Conservation (phyloP, 2,797 vertebrate genomes). For the Simalia tracyae region DNA sequence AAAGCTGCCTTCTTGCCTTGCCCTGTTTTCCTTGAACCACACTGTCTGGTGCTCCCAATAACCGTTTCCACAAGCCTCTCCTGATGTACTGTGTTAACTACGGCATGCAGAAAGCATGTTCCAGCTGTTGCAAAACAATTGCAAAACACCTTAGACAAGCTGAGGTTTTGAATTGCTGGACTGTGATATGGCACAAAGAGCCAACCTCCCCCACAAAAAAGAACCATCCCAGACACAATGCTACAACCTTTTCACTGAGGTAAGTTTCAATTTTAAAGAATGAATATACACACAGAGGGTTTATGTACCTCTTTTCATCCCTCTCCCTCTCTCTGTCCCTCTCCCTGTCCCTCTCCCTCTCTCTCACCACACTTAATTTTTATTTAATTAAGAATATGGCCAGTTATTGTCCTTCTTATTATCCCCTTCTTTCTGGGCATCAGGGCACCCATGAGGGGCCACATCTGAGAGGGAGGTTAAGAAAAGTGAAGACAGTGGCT, state of each 20-base stretch:
- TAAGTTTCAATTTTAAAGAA: not conserved
- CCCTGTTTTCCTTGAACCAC: not conserved
- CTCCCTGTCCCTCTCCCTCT: rapidly evolving
- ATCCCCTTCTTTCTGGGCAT: not conserved
- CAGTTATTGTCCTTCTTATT: not conserved
- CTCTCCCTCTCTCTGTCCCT: not conserved
- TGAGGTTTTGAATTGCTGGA: not conserved
- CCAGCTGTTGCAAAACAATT: not conserved
- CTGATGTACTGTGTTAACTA: not conserved
- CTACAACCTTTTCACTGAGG: not conserved
- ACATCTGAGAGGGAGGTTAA: not conserved
- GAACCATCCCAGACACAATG: not conserved
- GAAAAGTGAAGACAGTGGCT: not conserved
- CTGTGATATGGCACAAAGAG: not conserved
- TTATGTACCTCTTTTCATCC: not conserved
- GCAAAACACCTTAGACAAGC: not conserved
- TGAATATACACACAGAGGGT: not conserved
- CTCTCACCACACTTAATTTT: not conserved
- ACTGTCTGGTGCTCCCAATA: not conserved
- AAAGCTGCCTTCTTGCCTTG: not conserved
- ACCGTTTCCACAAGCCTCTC: not conserved
- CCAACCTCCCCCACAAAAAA: not conserved
- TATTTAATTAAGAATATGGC: not conserved
- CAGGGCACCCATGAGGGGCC: not conserved
- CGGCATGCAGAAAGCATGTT: not conserved